Percentiles rank a stretch among this genome's conserved stretches.
These are phyloP conservation scores for Myrmecophaga tridactyla DNA, from an alignment of 2,113 vertebrate species.

Conservation along the genomic window DNA sequence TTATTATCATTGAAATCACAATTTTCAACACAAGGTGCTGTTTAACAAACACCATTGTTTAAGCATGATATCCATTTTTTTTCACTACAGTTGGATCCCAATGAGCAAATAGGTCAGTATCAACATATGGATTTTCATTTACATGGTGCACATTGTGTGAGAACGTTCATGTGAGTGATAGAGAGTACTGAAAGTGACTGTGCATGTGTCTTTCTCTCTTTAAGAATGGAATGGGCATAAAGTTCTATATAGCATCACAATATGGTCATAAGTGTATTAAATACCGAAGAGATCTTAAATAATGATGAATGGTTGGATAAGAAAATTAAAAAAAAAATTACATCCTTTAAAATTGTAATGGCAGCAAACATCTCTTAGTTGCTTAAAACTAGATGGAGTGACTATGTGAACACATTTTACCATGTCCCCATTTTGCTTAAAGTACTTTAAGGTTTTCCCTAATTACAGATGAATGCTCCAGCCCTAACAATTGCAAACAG, in stretches of 20 bases:
- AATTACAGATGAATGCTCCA: background rate
- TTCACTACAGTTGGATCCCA: background rate
- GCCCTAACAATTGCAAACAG: background rate
- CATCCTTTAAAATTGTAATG: background rate
- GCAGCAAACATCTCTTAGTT: background rate
- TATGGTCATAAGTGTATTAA: background rate
- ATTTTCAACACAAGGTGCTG: conserved; percentile 10
- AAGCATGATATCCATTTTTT: background rate
- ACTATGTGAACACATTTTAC: background rate
- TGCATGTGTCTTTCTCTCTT: background rate
- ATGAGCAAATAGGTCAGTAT: background rate
- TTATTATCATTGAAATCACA: conserved; percentile 19
- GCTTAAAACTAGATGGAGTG: background rate
- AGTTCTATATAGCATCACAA: background rate
- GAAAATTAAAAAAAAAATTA: background rate
- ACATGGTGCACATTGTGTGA: accelerated
- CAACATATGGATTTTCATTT: background rate
- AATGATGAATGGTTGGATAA: background rate
- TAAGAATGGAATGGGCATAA: background rate
- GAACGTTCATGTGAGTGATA: too few species aligned
- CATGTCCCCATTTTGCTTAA: background rate
- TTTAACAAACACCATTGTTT: background rate
- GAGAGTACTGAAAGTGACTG: too few species aligned
- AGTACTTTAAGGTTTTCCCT: background rate
- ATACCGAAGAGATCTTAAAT: background rate